A percentile compares a stretch with the other conserved stretches of the same genome.
These are phyloP conservation scores for Tonatia bakeri DNA, from an alignment of 2,113 vertebrate species.

Conservation along the genomic window DNA sequence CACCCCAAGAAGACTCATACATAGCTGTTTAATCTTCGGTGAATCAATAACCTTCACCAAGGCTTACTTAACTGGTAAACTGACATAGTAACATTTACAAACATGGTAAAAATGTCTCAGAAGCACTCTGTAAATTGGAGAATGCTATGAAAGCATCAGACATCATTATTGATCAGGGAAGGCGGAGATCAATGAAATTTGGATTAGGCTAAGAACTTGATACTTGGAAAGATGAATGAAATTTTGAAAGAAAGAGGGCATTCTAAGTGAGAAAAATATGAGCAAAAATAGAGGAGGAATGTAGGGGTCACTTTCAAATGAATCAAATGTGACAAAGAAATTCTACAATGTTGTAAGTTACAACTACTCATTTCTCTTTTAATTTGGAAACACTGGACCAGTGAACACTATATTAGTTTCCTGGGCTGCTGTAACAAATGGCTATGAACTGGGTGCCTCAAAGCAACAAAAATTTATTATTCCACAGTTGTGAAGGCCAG, in stretches of 20 bases:
- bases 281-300: neutral
- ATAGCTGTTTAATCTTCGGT: rapidly evolving
- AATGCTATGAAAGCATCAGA: neutral
- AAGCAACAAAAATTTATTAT: neutral
- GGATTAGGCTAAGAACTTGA: neutral
- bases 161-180: neutral
- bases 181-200: neutral
- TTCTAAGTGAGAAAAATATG: neutral
- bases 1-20: rapidly evolving
- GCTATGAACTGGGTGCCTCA: rapidly evolving
- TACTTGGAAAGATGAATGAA: neutral
- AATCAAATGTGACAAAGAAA: neutral
- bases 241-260: neutral
- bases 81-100: rapidly evolving
- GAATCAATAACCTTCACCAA: neutral
- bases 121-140: neutral
- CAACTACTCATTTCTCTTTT: neutral
- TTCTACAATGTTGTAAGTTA: neutral
- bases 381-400: too few relatives aligned
- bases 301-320: neutral
- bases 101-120: neutral
- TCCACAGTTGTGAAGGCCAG: too few relatives aligned
- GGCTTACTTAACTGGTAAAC: neutral
- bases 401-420: rapidly evolving
- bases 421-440: too few relatives aligned